Evolutionary conservation across 2,797 vertebrate genomes (phyloP).

Genomic region (Nothura maculosa): DNA sequence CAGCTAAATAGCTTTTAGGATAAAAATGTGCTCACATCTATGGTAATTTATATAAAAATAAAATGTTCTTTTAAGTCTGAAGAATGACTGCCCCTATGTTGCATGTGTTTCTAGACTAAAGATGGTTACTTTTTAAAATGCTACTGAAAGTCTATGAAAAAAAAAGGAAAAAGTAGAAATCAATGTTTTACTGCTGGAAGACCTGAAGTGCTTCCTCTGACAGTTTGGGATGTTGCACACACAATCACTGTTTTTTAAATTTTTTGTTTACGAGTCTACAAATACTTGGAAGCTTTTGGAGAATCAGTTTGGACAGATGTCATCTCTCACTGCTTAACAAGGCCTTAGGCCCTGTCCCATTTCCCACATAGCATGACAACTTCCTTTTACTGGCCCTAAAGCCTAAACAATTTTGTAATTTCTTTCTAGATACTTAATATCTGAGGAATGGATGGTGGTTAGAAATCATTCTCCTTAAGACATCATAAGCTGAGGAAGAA

Average conservation of each 20-base stretch:
- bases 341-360: not conserved
- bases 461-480: not conserved
- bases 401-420: not conserved
- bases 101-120: slow-evolving; percentile 48
- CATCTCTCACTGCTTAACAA: not conserved
- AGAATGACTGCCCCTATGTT: not conserved
- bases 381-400: not conserved
- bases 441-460: not conserved
- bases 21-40: slow-evolving; percentile 1
- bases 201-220: not conserved
- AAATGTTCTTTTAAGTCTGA: not conserved
- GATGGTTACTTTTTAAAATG: not conserved
- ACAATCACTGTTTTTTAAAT: not conserved
- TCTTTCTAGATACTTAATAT: not conserved
- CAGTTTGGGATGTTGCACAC: not conserved
- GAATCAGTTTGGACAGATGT: not conserved
- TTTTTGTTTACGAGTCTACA: not conserved
- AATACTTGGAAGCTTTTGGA: not conserved
- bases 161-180: not conserved
- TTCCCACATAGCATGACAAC: not conserved
- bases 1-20: not conserved
- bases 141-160: not conserved
- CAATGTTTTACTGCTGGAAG: not conserved
- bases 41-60: not conserved
- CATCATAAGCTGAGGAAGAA: not conserved